Conservation (phyloP, 1,140 invertebrate genomes). For the Trichomalopsis sarcophagae region DNA sequence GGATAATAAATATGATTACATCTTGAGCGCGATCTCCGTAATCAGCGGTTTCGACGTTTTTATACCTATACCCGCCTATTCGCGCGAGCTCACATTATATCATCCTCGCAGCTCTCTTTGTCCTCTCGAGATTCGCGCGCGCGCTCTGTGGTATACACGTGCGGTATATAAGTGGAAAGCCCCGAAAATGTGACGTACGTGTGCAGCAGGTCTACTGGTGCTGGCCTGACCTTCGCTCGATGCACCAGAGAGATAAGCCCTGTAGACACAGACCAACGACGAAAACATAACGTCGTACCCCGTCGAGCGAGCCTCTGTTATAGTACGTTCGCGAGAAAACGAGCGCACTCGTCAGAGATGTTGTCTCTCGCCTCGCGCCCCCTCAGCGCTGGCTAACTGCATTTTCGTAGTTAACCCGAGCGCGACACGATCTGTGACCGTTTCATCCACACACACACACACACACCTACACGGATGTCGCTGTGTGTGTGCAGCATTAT, state of each 20-base stretch:
- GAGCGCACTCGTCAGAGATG: not conserved
- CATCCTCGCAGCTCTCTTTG: not conserved
- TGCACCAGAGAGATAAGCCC: too few species aligned
- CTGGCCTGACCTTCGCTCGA: not conserved
- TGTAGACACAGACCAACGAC: not conserved
- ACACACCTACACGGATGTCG: too few species aligned
- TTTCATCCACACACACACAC: too few species aligned
- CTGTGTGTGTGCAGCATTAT: not conserved
- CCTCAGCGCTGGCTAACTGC: not conserved
- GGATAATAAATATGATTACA: not conserved
- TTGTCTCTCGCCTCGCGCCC: not conserved
- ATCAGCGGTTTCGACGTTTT: slow-evolving; percentile 2
- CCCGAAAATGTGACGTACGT: not conserved
- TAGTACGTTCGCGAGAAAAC: not conserved
- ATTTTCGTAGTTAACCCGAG: not conserved
- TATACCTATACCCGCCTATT: not conserved
- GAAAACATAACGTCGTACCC: not conserved
- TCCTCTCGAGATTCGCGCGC: not conserved
- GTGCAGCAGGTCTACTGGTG: not conserved
- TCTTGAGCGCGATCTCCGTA: not conserved
- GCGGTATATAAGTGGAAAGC: not conserved
- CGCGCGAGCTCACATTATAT: not conserved
- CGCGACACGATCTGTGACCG: not conserved
- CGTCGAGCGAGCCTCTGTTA: not conserved
- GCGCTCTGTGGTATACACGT: too few species aligned